Evolutionary conservation across 1,140 invertebrate genomes (phyloP), one percentile per base, ranked within the genome.

Genomic region (Trichonephila clavata): DNA sequence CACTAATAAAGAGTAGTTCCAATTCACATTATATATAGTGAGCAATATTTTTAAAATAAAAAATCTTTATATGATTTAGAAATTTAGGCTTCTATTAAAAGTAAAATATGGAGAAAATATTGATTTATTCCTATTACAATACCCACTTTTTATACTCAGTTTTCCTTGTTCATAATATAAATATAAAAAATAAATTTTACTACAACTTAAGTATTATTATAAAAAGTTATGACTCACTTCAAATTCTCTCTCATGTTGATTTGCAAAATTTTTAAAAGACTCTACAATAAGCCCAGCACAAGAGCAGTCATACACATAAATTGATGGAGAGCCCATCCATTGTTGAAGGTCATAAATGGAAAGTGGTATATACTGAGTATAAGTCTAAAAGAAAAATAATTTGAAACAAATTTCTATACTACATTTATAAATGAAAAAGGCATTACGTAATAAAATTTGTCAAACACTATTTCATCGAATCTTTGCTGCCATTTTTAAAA

Each of bases 271-370:
- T 95, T 98, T 97, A 96, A 99, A 99, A 68, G 98, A 97, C 91
- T 99, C 98, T 57, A 99, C 97, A 95, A 99, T 99, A 89, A 99
- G 98, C 68, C 99, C 99, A 16, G 99, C 99, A 97, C 99, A 99
- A 50, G 98, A 99, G 96, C 99, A 99, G 96, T 99, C 99, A 96
- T 99, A 99, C 14, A 99, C 99, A 96, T 99, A 99, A 93, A 99
- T 99, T 71, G 99, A 99, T 10, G 99, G 99, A 87, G 98, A 98
- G 87, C 98, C 98, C 98, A 99, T 99, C 99, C 99, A 99, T 39
- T 98, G 98, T 96, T 99, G 99, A 84, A 99, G 97, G 96, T 99
- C 99, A 96, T 99, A 99, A 65, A 99, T 97, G 84, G 99, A 99
- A 95, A 99, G 96, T 88, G 99, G 99, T 96, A 99, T 99, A 96